Evolutionary conservation across 2,113 vertebrate genomes (phyloP).

Genomic region (Larimichthys crocea): DNA sequence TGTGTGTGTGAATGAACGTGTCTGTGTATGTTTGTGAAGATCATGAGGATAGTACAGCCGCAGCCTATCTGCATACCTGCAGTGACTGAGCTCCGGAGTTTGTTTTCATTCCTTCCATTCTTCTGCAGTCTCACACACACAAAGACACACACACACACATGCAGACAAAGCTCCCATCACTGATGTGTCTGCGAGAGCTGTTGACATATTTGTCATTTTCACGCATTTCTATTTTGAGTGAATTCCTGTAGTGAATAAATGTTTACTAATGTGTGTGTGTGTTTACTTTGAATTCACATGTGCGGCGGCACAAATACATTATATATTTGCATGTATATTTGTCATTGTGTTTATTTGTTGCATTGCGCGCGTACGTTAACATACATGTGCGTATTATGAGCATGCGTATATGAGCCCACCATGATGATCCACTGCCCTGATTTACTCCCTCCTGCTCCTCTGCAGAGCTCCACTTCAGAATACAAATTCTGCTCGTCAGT

Average conservation of each 20-base stretch:
- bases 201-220: slow-evolving; percentile 8
- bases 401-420: slow-evolving; percentile 36
- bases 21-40: background rate
- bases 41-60: slow-evolving; percentile 23
- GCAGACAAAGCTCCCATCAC: background rate
- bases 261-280: background rate
- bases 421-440: slow-evolving; percentile 77
- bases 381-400: slow-evolving; percentile 18
- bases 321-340: background rate
- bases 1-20: background rate
- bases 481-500: slow-evolving; percentile 68
- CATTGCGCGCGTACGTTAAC: background rate
- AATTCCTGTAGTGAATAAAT: background rate
- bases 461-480: slow-evolving; percentile 70
- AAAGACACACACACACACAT: slow-evolving; percentile 24
- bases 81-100: slow-evolving; percentile 17
- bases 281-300: background rate
- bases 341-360: background rate
- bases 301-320: background rate
- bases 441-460: slow-evolving; percentile 58
- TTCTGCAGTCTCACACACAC: slow-evolving; percentile 13
- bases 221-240: slow-evolving; percentile 39
- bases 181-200: background rate
- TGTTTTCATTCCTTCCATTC: slow-evolving; percentile 19
- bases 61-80: slow-evolving; percentile 33